Evolutionary conservation across 1,140 invertebrate genomes (phyloP), one percentile per base, ranked within the genome.

Genomic region (Brachionus calyciflorus): DNA sequence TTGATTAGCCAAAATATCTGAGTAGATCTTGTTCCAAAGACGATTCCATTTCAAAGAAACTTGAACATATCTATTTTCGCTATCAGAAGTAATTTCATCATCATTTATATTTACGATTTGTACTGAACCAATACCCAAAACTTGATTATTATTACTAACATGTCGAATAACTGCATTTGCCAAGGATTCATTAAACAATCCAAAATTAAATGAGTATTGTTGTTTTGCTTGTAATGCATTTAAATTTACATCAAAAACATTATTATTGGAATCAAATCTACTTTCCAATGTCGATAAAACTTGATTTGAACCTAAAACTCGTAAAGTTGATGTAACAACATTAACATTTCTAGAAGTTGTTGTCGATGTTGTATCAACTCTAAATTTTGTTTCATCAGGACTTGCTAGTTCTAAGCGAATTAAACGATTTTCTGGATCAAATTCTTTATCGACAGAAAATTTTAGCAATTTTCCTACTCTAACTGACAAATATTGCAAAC

Each of bases 361-460:
- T 21, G 49, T 7, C 12, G 44, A 17, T n/a, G 12, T 9, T 10
- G 24, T n/a, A 37, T 73, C 69, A 17, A 46, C 24, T 51, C 6
- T 41, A 41, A 21, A 73, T 26, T 73, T 19, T 9, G 12, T 24
- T 21, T 73, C 69, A 41, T 73, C 48, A 14, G 69, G 69, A 73
- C 51, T 73, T 12, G 51, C 69, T 1, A 73, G n/a, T 55, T 49
- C 46, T 9, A 73, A 24, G 9, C 28, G 12, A 24, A 73, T 73
- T 12, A 37, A 21, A 55, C 69, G 69, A 46, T 65, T 65, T 9
- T 65, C 60, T 46, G 60, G 60, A 49, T 73, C 69, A 41, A 40
- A 49, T 73, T 73, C 69, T 73, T 73, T 73, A 51, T 73, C 69
- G 10, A 73, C 69, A 10, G 69, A 73, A 14, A 73, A 73, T 33